These are phyloP conservation scores for Ispidina picta DNA, from an alignment of 2,797 vertebrate species.

Conservation along the genomic window DNA sequence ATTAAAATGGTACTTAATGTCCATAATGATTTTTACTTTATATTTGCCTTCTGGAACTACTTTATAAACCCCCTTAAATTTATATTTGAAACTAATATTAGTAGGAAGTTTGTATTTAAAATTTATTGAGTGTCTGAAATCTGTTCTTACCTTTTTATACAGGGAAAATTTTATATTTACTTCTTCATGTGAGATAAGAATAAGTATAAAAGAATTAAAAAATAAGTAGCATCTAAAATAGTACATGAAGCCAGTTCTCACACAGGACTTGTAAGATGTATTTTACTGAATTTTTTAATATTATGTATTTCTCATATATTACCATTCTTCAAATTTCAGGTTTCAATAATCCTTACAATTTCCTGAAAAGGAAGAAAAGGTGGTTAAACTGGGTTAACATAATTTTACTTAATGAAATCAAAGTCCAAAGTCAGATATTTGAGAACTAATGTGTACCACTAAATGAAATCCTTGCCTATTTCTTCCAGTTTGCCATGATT, in stretches of 20 bases:
- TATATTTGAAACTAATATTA: background rate
- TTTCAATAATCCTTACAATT: slow-evolving; percentile 11
- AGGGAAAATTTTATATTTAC: background rate
- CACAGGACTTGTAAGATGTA: background rate
- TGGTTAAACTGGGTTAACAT: background rate
- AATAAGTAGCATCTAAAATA: background rate
- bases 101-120: background rate
- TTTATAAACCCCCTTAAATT: background rate
- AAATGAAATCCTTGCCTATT: slow-evolving; percentile 9
- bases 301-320: background rate
- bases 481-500: background rate
- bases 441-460: background rate
- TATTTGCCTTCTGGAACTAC: background rate
- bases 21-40: background rate
- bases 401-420: slow-evolving; percentile 15
- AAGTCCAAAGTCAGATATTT: slow-evolving; percentile 21
- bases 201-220: background rate
- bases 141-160: background rate
- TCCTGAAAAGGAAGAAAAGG: slow-evolving; percentile 19
- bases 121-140: background rate
- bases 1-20: background rate
- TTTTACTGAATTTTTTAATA: background rate
- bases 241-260: background rate
- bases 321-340: slow-evolving; percentile 4
- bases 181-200: background rate